Evolutionary conservation across 2,888 invertebrate genomes (phyloP).

Genomic region (Boloria euphrosyne): DNA sequence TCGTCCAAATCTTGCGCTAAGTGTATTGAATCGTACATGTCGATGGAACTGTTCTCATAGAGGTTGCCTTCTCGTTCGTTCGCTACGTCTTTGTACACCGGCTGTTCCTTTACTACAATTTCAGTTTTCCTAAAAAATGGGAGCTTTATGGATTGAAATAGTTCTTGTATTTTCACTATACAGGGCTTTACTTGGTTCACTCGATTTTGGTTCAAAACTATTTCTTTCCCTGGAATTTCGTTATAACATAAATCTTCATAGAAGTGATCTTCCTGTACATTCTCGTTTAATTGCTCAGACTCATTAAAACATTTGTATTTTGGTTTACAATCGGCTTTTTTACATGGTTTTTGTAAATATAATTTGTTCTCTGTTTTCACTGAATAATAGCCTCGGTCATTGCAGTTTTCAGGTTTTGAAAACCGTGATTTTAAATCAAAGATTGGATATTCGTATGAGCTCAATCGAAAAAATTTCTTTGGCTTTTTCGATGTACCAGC

Average conservation of each 20-base stretch:
- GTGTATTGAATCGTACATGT: constrained; percentile 73
- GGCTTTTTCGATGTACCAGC: constrained; percentile 56
- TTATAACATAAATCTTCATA: constrained; percentile 74
- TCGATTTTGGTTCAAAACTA: constrained; percentile 36
- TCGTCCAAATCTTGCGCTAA: constrained; percentile 44
- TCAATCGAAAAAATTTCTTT: constrained; percentile 64
- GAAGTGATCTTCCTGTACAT: constrained; percentile 67
- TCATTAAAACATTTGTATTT: constrained; percentile 66
- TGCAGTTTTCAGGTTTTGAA: constrained; percentile 57
- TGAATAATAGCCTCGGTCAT: constrained; percentile 71
- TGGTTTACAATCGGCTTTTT: constrained; percentile 56
- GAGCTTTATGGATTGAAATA: constrained; percentile 68
- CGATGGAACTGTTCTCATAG: constrained; percentile 65
- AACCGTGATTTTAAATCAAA: constrained; percentile 63
- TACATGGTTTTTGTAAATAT: constrained; percentile 54
- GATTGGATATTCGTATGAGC: constrained; percentile 70
- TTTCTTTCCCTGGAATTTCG: constrained; percentile 51
- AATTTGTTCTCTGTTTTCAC: constrained; percentile 64
- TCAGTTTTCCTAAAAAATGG: constrained; percentile 66
- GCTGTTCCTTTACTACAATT: constrained; percentile 42
- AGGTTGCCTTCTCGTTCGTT: constrained; percentile 46
- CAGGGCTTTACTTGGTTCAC: constrained; percentile 54
- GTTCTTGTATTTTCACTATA: constrained; percentile 68
- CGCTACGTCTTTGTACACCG: constrained; percentile 15
- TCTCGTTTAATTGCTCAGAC: constrained; percentile 58